Conservation (phyloP, 2,113 vertebrate species). For the Erpornis zantholeuca region DNA sequence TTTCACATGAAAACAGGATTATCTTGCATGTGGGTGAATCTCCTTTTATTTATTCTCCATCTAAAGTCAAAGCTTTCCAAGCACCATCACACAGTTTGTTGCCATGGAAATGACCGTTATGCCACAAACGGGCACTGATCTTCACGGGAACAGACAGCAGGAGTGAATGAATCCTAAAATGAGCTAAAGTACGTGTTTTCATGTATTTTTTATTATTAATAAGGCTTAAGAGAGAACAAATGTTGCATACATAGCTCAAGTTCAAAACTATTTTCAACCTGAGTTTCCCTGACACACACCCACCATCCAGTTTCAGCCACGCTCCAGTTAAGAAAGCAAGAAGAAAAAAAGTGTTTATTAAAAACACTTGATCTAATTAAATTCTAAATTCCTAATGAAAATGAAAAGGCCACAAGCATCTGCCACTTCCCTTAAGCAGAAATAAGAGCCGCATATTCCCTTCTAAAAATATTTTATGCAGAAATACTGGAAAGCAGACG, state of each 20-base stretch:
- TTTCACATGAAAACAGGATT: not conserved
- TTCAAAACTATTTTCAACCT: not conserved
- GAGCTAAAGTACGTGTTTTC: not conserved
- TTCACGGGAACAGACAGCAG: not conserved
- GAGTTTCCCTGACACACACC: not conserved
- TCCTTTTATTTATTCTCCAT: slow-evolving; percentile 28
- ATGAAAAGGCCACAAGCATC: not conserved
- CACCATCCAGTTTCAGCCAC: not conserved
- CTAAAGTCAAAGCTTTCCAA: slow-evolving; percentile 17
- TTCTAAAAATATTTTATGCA: slow-evolving; percentile 35
- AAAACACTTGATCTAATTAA: slow-evolving; percentile 5
- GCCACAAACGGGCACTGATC: not conserved
- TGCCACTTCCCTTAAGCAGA: not conserved
- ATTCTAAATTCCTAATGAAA: slow-evolving; percentile 7
- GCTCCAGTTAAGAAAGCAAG: not conserved
- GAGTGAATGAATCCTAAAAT: slow-evolving; percentile 8
- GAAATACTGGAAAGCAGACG: slow-evolving; percentile 39
- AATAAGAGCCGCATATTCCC: not conserved
- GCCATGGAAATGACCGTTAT: slow-evolving; percentile 36
- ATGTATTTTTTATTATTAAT: not conserved
- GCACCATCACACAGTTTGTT: slow-evolving; percentile 2
- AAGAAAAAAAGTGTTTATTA: not conserved
- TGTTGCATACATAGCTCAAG: not conserved
- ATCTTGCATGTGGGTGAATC: not conserved
- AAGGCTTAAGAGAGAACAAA: not conserved